Percentiles rank a stretch among this genome's conserved stretches.
phyloP scores from a whole-genome alignment of 2,113 vertebrate species.

The Microcebus murinus region DNA sequence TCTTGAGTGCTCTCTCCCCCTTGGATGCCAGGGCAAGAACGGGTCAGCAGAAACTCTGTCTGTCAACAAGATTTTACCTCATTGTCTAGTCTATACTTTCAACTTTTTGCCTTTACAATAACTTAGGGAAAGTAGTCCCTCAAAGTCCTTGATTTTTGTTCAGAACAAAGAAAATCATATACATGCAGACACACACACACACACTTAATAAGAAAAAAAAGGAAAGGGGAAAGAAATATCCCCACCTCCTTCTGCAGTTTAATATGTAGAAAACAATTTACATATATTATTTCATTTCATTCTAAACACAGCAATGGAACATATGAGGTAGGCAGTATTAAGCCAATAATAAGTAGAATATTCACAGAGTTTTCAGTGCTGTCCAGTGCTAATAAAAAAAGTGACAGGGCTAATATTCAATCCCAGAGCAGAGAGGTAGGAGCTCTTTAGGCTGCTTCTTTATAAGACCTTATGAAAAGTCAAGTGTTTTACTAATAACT shows the following conservation, averaged over 20 bases:
- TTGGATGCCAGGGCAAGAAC: constrained; percentile 51
- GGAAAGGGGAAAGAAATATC: not conserved
- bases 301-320: not conserved
- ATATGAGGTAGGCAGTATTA: not conserved
- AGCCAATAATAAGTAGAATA: not conserved
- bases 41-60: constrained; percentile 65
- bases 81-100: constrained; percentile 10
- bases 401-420: not conserved
- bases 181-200: not conserved
- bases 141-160: not conserved
- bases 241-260: fast-evolving
- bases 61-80: constrained; percentile 44
- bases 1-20: constrained; percentile 61
- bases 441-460: not conserved
- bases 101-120: constrained; percentile 50
- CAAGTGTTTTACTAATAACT: constrained; percentile 20
- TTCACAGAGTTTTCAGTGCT: not conserved
- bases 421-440: not conserved
- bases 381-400: not conserved
- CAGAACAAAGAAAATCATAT: not conserved
- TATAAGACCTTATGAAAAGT: not conserved
- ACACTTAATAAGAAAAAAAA: not conserved
- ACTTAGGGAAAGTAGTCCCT: not conserved
- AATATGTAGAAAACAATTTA: not conserved
- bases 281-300: not conserved